Percentiles rank a stretch among this genome's conserved stretches.
These are phyloP conservation scores for Helostoma temminkii DNA, from an alignment of 2,797 vertebrate species.

Conservation along the genomic window DNA sequence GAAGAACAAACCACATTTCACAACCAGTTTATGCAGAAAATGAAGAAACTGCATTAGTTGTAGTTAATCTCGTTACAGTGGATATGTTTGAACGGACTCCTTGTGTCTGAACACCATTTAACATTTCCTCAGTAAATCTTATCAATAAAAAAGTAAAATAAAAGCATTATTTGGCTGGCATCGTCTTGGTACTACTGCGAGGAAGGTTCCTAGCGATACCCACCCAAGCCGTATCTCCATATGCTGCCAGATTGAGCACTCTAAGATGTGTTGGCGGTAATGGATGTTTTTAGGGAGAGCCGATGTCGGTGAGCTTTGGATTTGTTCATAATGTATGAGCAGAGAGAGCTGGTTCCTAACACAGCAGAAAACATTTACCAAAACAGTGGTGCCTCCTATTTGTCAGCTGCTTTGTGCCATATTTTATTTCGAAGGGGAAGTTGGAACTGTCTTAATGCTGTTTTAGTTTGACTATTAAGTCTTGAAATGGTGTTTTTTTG, in stretches of 20 bases:
- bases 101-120: too few relatives aligned
- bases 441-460: neutral
- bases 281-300: conserved; percentile 20
- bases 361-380: neutral
- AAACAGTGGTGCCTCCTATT: neutral
- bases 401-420: neutral
- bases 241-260: neutral
- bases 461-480: neutral
- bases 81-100: too few relatives aligned
- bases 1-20: too few relatives aligned
- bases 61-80: too few relatives aligned
- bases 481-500: neutral
- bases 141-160: too few relatives aligned
- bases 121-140: too few relatives aligned
- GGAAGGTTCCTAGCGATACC: neutral
- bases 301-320: conserved; percentile 6
- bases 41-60: too few relatives aligned
- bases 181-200: too few relatives aligned
- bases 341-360: conserved; percentile 28
- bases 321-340: conserved; percentile 58
- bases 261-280: conserved; percentile 20
- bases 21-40: too few relatives aligned
- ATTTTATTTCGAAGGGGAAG: neutral
- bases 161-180: too few relatives aligned
- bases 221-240: neutral